These are phyloP conservation scores for Sinopyrophorus schimmeli DNA, from an alignment of 2,888 invertebrate species.

Conservation along the genomic window DNA sequence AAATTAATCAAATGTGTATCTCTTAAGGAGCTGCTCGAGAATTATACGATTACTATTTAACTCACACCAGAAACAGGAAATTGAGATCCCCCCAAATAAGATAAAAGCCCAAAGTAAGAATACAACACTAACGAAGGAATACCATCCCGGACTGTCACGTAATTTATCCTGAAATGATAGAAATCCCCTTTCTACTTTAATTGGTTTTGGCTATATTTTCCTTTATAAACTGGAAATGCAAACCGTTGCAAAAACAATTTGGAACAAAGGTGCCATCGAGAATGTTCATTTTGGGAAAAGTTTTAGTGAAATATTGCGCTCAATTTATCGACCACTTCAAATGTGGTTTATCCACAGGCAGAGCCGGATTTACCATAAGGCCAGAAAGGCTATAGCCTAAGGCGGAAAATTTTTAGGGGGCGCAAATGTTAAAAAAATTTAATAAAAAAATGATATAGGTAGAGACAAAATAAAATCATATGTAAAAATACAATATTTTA, in stretches of 20 bases:
- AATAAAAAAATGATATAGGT: no score
- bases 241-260: not conserved
- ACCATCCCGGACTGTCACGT: conserved; percentile 7
- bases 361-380: no score
- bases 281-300: conserved; percentile 9
- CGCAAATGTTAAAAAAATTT: no score
- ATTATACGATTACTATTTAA: no score
- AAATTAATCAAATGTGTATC: no score
- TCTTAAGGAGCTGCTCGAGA: no score
- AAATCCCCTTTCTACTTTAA: not conserved
- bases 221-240: not conserved
- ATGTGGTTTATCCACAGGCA: no score
- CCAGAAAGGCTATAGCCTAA: no score
- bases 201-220: not conserved
- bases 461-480: no score
- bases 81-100: conserved; percentile 10
- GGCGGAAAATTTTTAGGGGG: no score
- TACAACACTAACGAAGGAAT: conserved; percentile 8
- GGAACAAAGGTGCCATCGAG: conserved; percentile 7
- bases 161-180: not conserved
- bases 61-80: conserved; percentile 1
- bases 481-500: no score
- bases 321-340: conserved; percentile 14
- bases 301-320: conserved; percentile 11
- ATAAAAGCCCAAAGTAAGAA: conserved; percentile 2